phyloP scores from a whole-genome alignment of 2,888 invertebrate species.

The Linnaemya vulpina region DNA sequence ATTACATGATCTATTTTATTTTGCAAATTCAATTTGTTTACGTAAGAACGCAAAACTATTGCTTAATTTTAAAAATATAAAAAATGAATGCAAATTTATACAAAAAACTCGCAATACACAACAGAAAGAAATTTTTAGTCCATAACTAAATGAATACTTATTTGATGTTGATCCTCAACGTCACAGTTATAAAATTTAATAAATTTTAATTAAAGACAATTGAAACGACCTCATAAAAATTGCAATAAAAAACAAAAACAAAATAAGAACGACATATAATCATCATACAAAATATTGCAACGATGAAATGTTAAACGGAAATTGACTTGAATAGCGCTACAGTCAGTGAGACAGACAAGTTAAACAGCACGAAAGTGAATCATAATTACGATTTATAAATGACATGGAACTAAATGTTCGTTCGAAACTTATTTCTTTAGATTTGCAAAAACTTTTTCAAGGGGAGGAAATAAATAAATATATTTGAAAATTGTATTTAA shows the following conservation, averaged over 20 bases:
- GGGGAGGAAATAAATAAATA: background rate
- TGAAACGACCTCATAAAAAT: slow-evolving; percentile 80
- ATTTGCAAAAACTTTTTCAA: slow-evolving; percentile 1
- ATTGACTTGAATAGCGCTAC: slow-evolving; percentile 57
- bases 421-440: slow-evolving; percentile 41
- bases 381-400: slow-evolving; percentile 32
- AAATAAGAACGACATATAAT: background rate
- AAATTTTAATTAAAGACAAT: slow-evolving; percentile 81
- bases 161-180: slow-evolving; percentile 44
- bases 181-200: slow-evolving; percentile 72
- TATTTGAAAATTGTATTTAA: background rate
- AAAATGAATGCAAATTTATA: background rate
- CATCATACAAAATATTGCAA: slow-evolving; percentile 48
- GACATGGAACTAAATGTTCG: slow-evolving; percentile 13
- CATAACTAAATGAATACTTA: slow-evolving; percentile 7
- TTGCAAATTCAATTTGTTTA: too few species aligned
- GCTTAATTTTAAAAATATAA: background rate
- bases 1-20: too few species aligned
- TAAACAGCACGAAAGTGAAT: slow-evolving; percentile 47
- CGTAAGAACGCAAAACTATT: too few species aligned
- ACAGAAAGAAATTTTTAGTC: background rate
- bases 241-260: slow-evolving; percentile 46
- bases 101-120: background rate
- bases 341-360: slow-evolving; percentile 5
- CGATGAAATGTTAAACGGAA: slow-evolving; percentile 64